Conservation (phyloP, 2,888 invertebrate species). For the Melinopterus prodromus region DNA sequence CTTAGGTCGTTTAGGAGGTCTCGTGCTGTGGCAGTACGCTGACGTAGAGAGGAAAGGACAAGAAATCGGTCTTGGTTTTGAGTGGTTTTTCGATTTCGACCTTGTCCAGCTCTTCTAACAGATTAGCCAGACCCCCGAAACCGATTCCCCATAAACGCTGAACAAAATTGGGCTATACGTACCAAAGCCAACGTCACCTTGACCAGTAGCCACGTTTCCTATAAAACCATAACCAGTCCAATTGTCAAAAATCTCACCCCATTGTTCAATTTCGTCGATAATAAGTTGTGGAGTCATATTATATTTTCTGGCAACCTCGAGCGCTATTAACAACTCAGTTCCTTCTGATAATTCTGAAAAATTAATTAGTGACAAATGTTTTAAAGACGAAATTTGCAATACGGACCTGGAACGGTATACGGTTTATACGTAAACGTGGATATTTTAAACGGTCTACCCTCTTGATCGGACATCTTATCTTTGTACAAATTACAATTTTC, state of each 20-base stretch:
- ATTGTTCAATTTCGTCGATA: conserved; percentile 66
- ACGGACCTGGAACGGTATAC: conserved; percentile 60
- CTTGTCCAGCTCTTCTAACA: too few species aligned
- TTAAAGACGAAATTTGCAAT: neutral
- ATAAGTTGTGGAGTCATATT: conserved; percentile 61
- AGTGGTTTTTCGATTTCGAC: too few species aligned
- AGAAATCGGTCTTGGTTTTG: too few species aligned
- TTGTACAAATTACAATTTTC: conserved; percentile 44
- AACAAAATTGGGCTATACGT: conserved; percentile 29
- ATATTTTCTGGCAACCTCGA: conserved; percentile 62
- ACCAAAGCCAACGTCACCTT: conserved; percentile 70
- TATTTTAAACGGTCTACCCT: conserved; percentile 59
- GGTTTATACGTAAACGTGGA: conserved; percentile 70
- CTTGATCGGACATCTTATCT: conserved; percentile 47
- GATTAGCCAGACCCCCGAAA: too few species aligned
- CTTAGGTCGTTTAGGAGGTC: too few species aligned
- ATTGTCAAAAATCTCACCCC: conserved; percentile 74
- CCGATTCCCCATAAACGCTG: too few species aligned
- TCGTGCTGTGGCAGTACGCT: too few species aligned
- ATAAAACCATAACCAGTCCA: conserved; percentile 71
- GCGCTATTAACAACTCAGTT: conserved; percentile 63
- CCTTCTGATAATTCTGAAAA: conserved; percentile 61
- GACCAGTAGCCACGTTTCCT: conserved; percentile 68
- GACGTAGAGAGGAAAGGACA: too few species aligned
- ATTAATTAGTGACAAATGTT: neutral